Evolutionary conservation across 2,888 invertebrate species (phyloP), one percentile per base, ranked within the genome.

Genomic region (Pristionchus entomophagus): DNA sequence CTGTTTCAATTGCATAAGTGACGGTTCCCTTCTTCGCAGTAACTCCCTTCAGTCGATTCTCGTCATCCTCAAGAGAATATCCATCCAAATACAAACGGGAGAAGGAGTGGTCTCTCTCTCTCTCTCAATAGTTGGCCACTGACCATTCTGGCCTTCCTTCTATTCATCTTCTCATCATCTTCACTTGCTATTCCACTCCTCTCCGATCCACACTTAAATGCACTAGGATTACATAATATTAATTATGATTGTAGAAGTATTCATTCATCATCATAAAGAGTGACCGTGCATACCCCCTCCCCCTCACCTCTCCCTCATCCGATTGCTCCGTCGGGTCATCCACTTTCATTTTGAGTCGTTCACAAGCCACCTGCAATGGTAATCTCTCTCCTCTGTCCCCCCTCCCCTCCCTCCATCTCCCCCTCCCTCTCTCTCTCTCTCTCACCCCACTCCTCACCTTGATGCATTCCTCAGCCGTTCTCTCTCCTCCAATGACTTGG

Each of bases 391-490:
- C 26, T 26, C 10, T 5, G 10, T 38, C 1, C 32, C 29, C 35
- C 38, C 2, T 38, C 29, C 17, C 17, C 19, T 35, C 59, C 22
- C 59, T 22, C n/a, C 12, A 29, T 5, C 6, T n/a, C 29, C 29
- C 17, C 62, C 19, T 26, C 5, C 26, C 12, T 29, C 62, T 26
- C 26, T 5, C 3, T 26, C 32, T 17, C 22, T 10, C 69, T 1
- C 22, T 26, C 22, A 69, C 38, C n/a, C 26, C 2, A 8, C 8
- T 29, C 26, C 59, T 59, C n/a, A 84, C 84, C 84, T 84, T 84
- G 65, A 65, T 84, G 84, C 84, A 84, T 49, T 65, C 49, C n/a
- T 84, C 84, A 0, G 84, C 65, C 1, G 84, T 84, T 32, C 84
- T 62, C 32, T 51, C 84, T 41, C 84, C 84, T 49, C 84, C 84